Evolutionary conservation across 2,888 invertebrate species (phyloP).

Genomic region (Eupeodes luniger): DNA sequence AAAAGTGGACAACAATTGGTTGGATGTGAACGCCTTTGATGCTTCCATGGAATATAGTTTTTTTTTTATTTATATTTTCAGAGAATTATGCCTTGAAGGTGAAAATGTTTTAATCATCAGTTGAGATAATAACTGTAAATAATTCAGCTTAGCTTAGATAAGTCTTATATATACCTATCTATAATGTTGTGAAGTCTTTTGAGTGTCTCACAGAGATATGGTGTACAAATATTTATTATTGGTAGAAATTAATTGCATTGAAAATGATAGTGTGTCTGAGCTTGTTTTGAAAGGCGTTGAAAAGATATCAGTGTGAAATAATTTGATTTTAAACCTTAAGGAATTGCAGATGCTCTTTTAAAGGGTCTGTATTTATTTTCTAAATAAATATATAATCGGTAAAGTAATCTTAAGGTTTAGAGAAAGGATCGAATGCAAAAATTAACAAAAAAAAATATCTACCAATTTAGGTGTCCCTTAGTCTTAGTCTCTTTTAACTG

Average conservation of each 20-base stretch:
- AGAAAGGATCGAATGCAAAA: too few relatives aligned
- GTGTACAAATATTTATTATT: slow-evolving; percentile 7
- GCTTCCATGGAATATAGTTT: not conserved
- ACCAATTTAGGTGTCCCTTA: too few relatives aligned
- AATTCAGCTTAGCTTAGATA: slow-evolving; percentile 60
- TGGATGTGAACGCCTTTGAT: slow-evolving; percentile 57
- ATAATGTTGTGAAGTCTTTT: slow-evolving; percentile 7
- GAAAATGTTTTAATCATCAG: slow-evolving; percentile 67
- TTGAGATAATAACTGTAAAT: slow-evolving; percentile 69
- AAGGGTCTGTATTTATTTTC: too few relatives aligned
- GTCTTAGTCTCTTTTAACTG: too few relatives aligned
- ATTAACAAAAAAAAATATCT: too few relatives aligned
- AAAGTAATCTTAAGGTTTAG: too few relatives aligned
- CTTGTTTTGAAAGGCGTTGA: not conserved
- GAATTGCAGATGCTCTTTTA: too few relatives aligned
- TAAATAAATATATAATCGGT: too few relatives aligned
- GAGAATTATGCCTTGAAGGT: slow-evolving; percentile 56
- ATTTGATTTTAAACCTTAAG: too few relatives aligned
- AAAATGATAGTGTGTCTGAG: not conserved
- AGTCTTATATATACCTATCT: slow-evolving; percentile 1
- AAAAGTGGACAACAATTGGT: slow-evolving; percentile 61
- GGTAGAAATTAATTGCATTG: not conserved
- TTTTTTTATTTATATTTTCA: not conserved
- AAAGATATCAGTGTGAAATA: not conserved
- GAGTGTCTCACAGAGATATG: not conserved